Conservation (phyloP, 2,797 vertebrate species). For the Tragopan temminckii region DNA sequence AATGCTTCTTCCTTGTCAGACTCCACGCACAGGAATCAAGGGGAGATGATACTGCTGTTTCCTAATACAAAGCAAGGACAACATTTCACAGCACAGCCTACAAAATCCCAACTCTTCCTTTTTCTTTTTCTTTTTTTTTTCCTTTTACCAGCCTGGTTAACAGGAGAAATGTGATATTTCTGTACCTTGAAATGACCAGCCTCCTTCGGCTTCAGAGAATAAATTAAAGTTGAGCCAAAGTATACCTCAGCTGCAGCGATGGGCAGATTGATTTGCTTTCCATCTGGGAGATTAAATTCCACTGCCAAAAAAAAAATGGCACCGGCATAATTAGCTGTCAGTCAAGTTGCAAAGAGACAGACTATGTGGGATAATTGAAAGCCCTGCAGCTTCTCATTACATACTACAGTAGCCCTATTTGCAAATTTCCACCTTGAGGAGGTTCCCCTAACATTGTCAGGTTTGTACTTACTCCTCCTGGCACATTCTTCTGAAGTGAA, state of each 20-base stretch:
- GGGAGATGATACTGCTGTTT: slow-evolving; percentile 59
- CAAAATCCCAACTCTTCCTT: slow-evolving; percentile 73
- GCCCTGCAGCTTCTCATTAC: slow-evolving; percentile 82
- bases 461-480: slow-evolving; percentile 24
- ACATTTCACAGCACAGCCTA: neutral
- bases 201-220: slow-evolving; percentile 90
- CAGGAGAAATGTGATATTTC: slow-evolving; percentile 86
- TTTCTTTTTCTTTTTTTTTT: slow-evolving; percentile 78
- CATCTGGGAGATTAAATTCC: slow-evolving; percentile 93
- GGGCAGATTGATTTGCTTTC: slow-evolving; percentile 93
- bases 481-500: slow-evolving; percentile 41
- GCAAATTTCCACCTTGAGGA: slow-evolving; percentile 73
- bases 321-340: slow-evolving; percentile 88
- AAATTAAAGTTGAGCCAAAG: slow-evolving; percentile 90
- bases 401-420: slow-evolving; percentile 79
- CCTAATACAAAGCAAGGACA: slow-evolving; percentile 38
- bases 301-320: slow-evolving; percentile 84
- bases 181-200: slow-evolving; percentile 87
- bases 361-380: slow-evolving; percentile 79
- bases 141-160: slow-evolving; percentile 79
- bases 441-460: slow-evolving; percentile 36
- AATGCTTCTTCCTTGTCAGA: slow-evolving; percentile 52
- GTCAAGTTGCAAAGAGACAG: slow-evolving; percentile 80
- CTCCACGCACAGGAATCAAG: slow-evolving; percentile 64
- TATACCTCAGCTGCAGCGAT: slow-evolving; percentile 88